Evolutionary conservation across 2,888 invertebrate genomes (phyloP).

Genomic region (Eupithecia centaureata): DNA sequence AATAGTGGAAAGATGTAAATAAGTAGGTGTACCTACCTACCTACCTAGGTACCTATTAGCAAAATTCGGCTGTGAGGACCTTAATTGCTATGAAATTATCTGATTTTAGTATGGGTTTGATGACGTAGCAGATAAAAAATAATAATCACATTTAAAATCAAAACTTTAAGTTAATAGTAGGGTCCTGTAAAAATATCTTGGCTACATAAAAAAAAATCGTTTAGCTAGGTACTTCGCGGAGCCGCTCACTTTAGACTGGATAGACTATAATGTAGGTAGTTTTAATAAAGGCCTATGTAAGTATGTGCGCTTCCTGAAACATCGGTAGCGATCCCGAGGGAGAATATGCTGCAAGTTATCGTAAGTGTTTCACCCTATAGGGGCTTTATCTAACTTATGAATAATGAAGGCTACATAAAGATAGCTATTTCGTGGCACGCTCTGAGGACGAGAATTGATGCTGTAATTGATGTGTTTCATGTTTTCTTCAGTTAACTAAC

Average conservation of each 20-base stretch:
- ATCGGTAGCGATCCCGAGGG: conserved; percentile 25
- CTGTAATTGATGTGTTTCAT: conserved; percentile 17
- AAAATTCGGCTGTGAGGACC: too few relatives aligned
- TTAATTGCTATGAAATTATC: too few relatives aligned
- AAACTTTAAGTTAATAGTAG: too few relatives aligned
- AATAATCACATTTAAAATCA: too few relatives aligned
- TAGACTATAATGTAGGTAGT: neutral
- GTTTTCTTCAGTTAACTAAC: conserved; percentile 16
- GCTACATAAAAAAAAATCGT: too few relatives aligned
- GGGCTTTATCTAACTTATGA: conserved; percentile 34
- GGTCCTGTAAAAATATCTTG: too few relatives aligned
- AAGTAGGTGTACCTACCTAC: too few relatives aligned
- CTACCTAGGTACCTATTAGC: too few relatives aligned
- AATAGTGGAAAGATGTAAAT: too few relatives aligned
- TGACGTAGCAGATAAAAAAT: too few relatives aligned
- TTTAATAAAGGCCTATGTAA: conserved; percentile 7
- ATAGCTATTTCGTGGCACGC: conserved; percentile 17
- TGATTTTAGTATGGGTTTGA: too few relatives aligned
- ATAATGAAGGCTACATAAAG: conserved; percentile 32
- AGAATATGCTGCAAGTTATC: conserved; percentile 36
- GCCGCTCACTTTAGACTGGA: neutral
- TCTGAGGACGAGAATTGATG: conserved; percentile 7
- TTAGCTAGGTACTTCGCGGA: too few relatives aligned
- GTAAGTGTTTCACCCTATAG: conserved; percentile 35
- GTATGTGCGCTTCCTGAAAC: conserved; percentile 15